A percentile compares a stretch with the other conserved stretches of the same genome.
Conservation (phyloP, 2,888 invertebrate genomes). For the Plutella xylostella region DNA sequence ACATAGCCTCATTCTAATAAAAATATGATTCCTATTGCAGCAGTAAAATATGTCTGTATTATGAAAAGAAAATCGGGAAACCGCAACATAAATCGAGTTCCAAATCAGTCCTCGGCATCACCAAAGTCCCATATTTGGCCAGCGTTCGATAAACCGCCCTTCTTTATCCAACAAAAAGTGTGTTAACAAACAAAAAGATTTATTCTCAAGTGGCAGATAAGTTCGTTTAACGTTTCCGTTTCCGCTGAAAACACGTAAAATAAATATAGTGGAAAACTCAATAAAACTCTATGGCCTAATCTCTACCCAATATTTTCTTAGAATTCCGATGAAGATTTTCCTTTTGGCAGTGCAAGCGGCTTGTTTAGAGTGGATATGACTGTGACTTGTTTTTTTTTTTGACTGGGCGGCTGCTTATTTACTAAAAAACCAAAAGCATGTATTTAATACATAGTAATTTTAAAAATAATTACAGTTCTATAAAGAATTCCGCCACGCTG, state of each 20-base stretch:
- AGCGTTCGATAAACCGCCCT: too few relatives aligned
- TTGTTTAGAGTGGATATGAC: conserved; percentile 27
- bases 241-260: conserved; percentile 43
- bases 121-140: too few relatives aligned
- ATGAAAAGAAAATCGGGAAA: conserved; percentile 30
- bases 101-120: conserved; percentile 25
- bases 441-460: neutral
- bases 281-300: conserved; percentile 68
- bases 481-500: neutral
- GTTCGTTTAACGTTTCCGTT: conserved; percentile 24
- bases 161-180: conserved; percentile 34
- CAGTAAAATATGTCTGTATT: too few relatives aligned
- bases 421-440: too few relatives aligned
- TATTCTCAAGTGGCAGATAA: conserved; percentile 55
- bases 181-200: conserved; percentile 68
- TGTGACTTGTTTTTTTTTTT: neutral
- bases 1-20: too few relatives aligned
- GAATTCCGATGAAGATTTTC: conserved; percentile 57
- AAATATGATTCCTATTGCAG: too few relatives aligned
- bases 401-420: too few relatives aligned
- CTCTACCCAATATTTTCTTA: conserved; percentile 68
- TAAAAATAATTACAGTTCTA: neutral
- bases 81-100: conserved; percentile 39
- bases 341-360: conserved; percentile 29
- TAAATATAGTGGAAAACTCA: conserved; percentile 64